Evolutionary conservation across 2,888 invertebrate species (phyloP).

Genomic region (Pecten maximus): DNA sequence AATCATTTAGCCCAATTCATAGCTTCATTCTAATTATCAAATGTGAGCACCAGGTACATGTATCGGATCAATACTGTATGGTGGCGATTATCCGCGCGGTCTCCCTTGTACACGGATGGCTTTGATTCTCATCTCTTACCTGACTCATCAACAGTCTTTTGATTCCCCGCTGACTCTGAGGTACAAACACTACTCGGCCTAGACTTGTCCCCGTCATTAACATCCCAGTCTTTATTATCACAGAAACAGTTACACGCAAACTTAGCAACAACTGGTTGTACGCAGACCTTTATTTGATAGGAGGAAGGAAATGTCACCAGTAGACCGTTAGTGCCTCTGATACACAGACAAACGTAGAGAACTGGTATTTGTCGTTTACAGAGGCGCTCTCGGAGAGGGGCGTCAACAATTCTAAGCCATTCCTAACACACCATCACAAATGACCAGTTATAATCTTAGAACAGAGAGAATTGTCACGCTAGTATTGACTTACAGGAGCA

Average conservation of each 20-base stretch:
- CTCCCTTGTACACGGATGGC: not conserved
- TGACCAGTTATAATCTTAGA: not conserved
- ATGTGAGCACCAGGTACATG: conserved; percentile 22
- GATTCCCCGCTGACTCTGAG: conserved; percentile 12
- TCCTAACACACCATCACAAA: not conserved
- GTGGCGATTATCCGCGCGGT: conserved; percentile 26
- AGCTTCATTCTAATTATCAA: conserved; percentile 26
- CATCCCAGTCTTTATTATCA: conserved; percentile 22
- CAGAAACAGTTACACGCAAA: not conserved
- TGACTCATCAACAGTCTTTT: conserved; percentile 33
- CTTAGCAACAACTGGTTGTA: not conserved
- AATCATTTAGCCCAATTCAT: conserved; percentile 35
- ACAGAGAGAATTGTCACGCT: not conserved
- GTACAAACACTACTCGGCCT: conserved; percentile 24
- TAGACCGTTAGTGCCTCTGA: not conserved
- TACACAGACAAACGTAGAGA: not conserved
- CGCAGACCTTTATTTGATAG: not conserved
- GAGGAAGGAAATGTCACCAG: conserved; percentile 4
- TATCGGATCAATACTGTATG: not conserved
- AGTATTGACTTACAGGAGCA: not conserved
- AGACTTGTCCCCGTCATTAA: conserved; percentile 20
- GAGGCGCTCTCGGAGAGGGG: not conserved
- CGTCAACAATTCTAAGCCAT: not conserved
- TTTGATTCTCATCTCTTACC: conserved; percentile 19
- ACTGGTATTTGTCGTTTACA: not conserved